Conservation (phyloP, 2,113 vertebrate genomes). For the Hemiscyllium ocellatum region DNA sequence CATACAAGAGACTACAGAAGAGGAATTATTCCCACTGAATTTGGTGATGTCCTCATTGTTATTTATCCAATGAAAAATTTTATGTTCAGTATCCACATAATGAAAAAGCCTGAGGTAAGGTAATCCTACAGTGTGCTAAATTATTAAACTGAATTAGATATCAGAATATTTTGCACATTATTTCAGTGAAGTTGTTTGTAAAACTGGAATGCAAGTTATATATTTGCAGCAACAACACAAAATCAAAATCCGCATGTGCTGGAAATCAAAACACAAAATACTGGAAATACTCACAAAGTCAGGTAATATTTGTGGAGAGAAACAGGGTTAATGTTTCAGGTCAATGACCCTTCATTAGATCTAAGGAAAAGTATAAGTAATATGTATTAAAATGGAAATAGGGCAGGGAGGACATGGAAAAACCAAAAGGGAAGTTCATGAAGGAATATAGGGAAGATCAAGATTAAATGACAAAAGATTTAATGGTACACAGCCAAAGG, state of each 20-base stretch:
- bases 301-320: neutral
- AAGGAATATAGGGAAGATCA: neutral
- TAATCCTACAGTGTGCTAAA: neutral
- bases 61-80: conserved; percentile 99
- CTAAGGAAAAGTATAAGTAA: neutral
- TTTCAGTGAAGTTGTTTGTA: neutral
- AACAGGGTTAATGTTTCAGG: neutral
- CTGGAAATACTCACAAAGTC: neutral
- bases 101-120: conserved; percentile 93
- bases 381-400: neutral
- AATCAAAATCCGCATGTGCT: neutral
- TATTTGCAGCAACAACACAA: neutral
- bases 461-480: neutral
- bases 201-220: neutral
- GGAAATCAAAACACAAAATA: neutral
- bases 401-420: neutral
- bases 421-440: neutral
- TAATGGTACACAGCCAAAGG: neutral
- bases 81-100: conserved; percentile 97
- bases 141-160: conserved; percentile 2
- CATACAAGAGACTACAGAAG: conserved; percentile 93
- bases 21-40: conserved; percentile 97
- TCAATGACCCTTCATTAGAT: neutral
- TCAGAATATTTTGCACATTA: neutral
- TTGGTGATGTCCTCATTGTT: conserved; percentile 92